Percentiles rank a stretch among this genome's conserved stretches.
phyloP scores from a whole-genome alignment of 2,113 vertebrate genomes.

The Tichodroma muraria region DNA sequence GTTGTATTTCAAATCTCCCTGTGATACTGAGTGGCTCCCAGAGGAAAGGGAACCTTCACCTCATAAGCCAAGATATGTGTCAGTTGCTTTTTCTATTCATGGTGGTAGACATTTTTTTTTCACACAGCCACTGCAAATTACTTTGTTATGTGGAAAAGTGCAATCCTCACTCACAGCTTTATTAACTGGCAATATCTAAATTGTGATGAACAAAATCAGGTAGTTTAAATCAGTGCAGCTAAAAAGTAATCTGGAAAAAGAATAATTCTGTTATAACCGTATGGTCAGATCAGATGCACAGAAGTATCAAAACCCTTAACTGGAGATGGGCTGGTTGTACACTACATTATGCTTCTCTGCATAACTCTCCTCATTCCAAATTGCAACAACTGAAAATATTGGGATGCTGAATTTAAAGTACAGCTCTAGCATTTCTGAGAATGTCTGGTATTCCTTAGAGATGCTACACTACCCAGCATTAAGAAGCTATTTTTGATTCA shows the following conservation, averaged over 20 bases:
- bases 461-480: neutral
- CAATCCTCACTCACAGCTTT: neutral
- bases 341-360: neutral
- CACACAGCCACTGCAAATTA: neutral
- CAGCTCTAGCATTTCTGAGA: neutral
- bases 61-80: neutral
- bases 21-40: neutral
- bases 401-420: neutral
- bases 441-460: neutral
- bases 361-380: neutral
- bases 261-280: neutral
- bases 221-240: neutral
- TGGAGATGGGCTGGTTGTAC: neutral
- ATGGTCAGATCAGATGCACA: neutral
- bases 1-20: neutral
- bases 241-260: neutral
- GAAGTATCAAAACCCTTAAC: neutral
- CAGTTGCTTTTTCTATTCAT: neutral
- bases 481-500: neutral
- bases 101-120: neutral
- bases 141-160: neutral
- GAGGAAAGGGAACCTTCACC: neutral
- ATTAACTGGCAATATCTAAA: neutral
- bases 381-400: neutral
- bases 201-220: neutral